phyloP scores from a whole-genome alignment of 2,113 vertebrate genomes.

The Campylorhamphus procurvoides region DNA sequence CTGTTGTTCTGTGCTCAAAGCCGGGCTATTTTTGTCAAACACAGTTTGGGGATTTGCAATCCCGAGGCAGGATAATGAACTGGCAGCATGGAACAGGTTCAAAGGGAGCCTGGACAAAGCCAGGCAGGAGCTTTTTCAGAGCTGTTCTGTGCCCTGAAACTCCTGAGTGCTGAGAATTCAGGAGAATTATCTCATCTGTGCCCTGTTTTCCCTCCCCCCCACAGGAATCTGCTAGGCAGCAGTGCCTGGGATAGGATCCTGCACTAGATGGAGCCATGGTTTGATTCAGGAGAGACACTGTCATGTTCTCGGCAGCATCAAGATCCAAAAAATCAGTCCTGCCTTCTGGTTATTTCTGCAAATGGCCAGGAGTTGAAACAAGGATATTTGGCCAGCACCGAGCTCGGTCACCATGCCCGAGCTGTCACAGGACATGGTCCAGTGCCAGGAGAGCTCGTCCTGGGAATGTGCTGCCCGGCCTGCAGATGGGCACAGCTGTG shows the following conservation, averaged over 20 bases:
- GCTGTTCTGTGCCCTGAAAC: neutral
- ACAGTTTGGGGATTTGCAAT: neutral
- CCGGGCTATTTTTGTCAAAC: neutral
- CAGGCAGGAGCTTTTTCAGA: neutral
- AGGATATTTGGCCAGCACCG: neutral
- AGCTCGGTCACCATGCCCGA: neutral
- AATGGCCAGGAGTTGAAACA: neutral
- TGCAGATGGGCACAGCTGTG: rapidly evolving
- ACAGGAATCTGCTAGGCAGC: neutral
- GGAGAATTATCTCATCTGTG: neutral
- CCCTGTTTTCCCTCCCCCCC: neutral
- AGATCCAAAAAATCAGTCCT: neutral
- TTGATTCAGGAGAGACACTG: neutral
- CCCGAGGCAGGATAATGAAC: neutral
- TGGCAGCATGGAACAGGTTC: neutral
- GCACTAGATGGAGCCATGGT: neutral
- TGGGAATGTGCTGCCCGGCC: neutral
- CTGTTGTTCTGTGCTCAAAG: neutral
- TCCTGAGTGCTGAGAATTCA: neutral
- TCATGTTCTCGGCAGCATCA: neutral
- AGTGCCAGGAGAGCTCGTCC: rapidly evolving
- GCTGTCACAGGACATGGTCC: rapidly evolving
- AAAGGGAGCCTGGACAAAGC: neutral
- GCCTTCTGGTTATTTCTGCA: neutral
- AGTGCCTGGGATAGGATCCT: neutral